Base-by-base conservation (phyloP, 1,140 invertebrate genomes). In the Leptinotarsa texana region DNA sequence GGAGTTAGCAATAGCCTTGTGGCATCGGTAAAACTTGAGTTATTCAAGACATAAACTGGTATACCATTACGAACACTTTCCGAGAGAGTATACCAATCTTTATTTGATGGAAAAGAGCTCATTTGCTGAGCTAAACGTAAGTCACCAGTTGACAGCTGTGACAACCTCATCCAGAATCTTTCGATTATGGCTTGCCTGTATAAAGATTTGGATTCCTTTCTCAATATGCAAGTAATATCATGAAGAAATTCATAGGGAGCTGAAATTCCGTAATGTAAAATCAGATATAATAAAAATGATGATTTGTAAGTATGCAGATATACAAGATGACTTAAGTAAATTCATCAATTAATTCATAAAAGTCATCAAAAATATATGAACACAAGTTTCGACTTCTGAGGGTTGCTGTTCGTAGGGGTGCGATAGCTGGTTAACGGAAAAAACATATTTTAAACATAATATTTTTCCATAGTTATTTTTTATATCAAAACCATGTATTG, bases 241-340 rank as follows among this genome's bases (percentile, higher is more conserved):
- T 94, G 92, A 18, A 95, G 85, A 86, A 95, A 94, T 81, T 94
- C 93, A 82, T 95, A 94, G 2, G 92, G 91, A 3, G 91, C 92
- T 90, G 84, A 85, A 66, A 87, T 57, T 57, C 18, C 77, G 13
- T 24, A 42, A 42, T 42, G 33, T 21, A 62, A 62, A 62, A 62
- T 62, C 1, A 62, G 21, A 62, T n/a, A 73, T 65, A 69, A 66
- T 22, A 72, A 63, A 76, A 80, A 78, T 70, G 5, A 73, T 57
- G 65, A 2, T 21, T 74, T 63, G 6, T 6, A 33, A 33, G 27
- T 33, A 1, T 33, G 27, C 27, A 33, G 6, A 6, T 33, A 33
- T 33, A 27, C 24, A 27, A 27, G 5, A 27, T 27, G 27, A 27
- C 27, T 27, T 4, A 1, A 27, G 27, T 27, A 8, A 33, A 33